Percentiles rank a stretch among this genome's conserved stretches.
phyloP scores from a whole-genome alignment of 2,113 vertebrate species.

The Lepisosteus oculatus region DNA sequence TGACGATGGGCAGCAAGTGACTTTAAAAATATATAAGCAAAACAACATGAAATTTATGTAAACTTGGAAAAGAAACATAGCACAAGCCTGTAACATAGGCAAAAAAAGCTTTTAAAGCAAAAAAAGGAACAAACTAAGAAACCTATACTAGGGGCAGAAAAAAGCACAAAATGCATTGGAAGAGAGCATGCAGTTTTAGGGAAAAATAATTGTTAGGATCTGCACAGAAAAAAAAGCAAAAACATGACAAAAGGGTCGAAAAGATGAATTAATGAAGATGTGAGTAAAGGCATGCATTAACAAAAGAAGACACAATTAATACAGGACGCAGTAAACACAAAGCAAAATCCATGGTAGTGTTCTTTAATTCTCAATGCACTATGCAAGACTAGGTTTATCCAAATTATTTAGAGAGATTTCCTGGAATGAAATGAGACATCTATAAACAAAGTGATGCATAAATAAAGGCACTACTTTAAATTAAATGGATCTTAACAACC shows the following conservation, averaged over 20 bases:
- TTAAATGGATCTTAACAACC: too few relatives aligned
- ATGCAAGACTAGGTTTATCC: too few relatives aligned
- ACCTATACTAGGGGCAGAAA: not conserved
- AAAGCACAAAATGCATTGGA: not conserved
- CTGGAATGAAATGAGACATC: too few relatives aligned
- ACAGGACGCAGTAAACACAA: not conserved
- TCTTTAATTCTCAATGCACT: too few relatives aligned
- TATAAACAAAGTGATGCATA: too few relatives aligned
- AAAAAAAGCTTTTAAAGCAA: not conserved
- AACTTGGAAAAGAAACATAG: too few relatives aligned
- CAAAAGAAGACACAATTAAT: not conserved
- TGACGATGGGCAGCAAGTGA: too few relatives aligned
- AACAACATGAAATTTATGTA: too few relatives aligned
- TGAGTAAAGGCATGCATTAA: not conserved
- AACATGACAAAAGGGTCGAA: not conserved
- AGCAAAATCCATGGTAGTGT: not conserved
- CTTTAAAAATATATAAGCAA: too few relatives aligned
- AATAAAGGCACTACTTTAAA: too few relatives aligned
- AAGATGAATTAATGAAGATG: not conserved
- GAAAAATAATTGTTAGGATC: not conserved
- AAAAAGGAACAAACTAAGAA: not conserved
- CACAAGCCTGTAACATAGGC: too few relatives aligned
- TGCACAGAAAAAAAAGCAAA: not conserved
- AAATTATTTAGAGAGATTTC: too few relatives aligned
- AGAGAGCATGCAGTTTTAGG: constrained; percentile 7